Conservation (phyloP, 2,113 vertebrate genomes). For the Vulpes lagopus region DNA sequence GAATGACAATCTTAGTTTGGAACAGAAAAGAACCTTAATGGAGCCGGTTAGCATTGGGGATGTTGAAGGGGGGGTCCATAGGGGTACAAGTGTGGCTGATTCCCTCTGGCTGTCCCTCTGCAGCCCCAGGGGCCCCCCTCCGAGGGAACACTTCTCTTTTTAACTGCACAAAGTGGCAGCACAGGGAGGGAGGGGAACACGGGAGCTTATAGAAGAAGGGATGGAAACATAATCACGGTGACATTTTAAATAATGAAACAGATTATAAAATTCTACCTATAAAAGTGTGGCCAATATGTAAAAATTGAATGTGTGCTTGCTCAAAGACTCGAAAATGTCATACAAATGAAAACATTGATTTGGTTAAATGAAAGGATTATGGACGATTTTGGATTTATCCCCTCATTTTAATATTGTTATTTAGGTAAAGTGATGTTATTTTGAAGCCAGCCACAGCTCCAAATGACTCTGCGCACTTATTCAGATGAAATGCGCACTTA, state of each 20-base stretch:
- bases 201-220: background rate
- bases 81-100: rapidly evolving
- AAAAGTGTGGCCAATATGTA: background rate
- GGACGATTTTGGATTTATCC: background rate
- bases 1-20: background rate
- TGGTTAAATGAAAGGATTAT: background rate
- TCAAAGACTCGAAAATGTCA: background rate
- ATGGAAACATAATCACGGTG: background rate
- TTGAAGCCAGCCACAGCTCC: background rate
- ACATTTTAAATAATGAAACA: slow-evolving; percentile 3
- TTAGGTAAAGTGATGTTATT: background rate
- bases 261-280: background rate
- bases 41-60: background rate
- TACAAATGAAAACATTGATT: background rate
- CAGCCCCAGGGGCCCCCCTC: rapidly evolving
- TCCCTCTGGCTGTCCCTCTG: too few relatives aligned
- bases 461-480: background rate
- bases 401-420: slow-evolving; percentile 29
- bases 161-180: background rate
- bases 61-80: rapidly evolving
- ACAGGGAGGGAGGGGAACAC: background rate
- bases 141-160: background rate
- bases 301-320: background rate
- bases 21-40: background rate
- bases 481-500: background rate